Evolutionary conservation across 2,888 invertebrate species (phyloP).

Genomic region (Noctuana brunneofusca): DNA sequence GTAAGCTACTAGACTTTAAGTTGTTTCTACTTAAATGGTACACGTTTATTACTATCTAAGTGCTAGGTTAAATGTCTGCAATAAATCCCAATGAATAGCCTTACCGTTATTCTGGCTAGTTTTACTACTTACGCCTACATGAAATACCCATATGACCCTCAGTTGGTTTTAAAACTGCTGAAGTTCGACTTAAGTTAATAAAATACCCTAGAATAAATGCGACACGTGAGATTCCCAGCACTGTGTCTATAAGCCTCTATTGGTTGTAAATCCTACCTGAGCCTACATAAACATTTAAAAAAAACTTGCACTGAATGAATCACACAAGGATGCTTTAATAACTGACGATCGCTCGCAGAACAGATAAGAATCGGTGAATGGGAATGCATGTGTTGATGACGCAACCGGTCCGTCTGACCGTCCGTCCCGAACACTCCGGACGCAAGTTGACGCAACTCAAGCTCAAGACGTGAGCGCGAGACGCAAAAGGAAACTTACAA

Average conservation of each 20-base stretch:
- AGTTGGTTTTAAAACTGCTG: background rate
- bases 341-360: conserved; percentile 15
- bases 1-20: background rate
- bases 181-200: too few species aligned
- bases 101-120: background rate
- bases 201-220: too few species aligned
- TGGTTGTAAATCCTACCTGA: background rate
- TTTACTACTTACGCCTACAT: background rate
- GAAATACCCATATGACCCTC: background rate
- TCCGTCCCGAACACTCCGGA: background rate
- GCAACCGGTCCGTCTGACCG: conserved; percentile 16
- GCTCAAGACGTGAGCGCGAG: conserved; percentile 2
- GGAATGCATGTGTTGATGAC: conserved; percentile 27
- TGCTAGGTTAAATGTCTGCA: background rate
- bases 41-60: background rate
- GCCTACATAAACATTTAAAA: background rate
- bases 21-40: background rate
- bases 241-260: background rate
- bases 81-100: background rate
- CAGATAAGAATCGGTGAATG: conserved; percentile 25
- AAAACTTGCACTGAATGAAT: conserved; percentile 12
- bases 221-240: too few species aligned
- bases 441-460: conserved; percentile 12
- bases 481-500: conserved; percentile 50
- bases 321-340: conserved; percentile 12